Evolutionary conservation across 23 tunicate genomes (phyloP).

Genomic region (Oikopleura albicans): DNA sequence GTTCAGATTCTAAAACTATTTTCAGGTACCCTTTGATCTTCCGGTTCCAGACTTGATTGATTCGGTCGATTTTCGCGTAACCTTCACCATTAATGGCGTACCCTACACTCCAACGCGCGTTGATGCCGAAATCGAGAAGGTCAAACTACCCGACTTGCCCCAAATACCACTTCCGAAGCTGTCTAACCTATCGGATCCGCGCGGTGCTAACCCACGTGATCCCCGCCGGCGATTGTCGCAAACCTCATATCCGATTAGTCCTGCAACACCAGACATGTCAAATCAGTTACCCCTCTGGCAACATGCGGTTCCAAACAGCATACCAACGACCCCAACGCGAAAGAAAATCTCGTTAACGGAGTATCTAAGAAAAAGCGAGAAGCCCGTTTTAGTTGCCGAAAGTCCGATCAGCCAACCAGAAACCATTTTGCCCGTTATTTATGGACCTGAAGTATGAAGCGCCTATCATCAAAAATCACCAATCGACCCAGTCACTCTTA

Average conservation of each 20-base stretch:
- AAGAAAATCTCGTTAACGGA: not conserved
- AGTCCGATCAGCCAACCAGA: not conserved
- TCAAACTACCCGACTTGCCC: not conserved
- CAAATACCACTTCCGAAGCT: not conserved
- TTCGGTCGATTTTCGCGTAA: not conserved
- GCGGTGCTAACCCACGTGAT: not conserved
- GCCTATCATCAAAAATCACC: too few relatives aligned
- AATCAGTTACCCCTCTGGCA: not conserved
- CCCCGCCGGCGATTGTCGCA: not conserved
- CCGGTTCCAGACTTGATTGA: not conserved
- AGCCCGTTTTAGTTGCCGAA: not conserved
- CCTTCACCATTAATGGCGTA: constrained; percentile 7
- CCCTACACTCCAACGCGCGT: not conserved
- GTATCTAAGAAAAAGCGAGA: not conserved
- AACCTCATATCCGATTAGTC: not conserved
- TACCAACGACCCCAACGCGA: not conserved
- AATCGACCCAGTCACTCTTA: too few relatives aligned
- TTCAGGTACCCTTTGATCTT: not conserved
- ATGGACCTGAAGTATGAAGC: not conserved
- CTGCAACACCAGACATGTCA: not conserved
- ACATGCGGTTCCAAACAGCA: too few relatives aligned
- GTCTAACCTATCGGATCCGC: not conserved
- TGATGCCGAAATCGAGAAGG: not conserved
- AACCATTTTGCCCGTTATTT: not conserved
- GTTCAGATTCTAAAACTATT: too few relatives aligned